A percentile compares a stretch with the other conserved stretches of the same genome.
These are phyloP conservation scores for Pangasius mekongensis DNA, from an alignment of 2,797 vertebrate species.

Conservation along the genomic window DNA sequence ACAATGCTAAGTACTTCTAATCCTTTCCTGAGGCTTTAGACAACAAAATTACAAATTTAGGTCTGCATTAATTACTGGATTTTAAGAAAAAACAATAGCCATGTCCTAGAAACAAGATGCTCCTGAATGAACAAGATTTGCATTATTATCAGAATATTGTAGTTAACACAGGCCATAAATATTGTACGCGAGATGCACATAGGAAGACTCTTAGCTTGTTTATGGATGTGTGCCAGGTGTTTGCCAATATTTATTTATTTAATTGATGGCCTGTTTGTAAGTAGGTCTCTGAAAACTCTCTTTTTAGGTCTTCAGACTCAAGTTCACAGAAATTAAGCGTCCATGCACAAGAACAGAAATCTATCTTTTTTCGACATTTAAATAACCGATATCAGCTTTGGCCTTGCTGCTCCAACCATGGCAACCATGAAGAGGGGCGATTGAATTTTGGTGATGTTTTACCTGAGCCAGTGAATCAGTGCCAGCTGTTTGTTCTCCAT, in stretches of 20 bases:
- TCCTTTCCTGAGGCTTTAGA: constrained; percentile 73
- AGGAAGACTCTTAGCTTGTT: background rate
- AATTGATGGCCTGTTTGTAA: background rate
- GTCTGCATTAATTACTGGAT: constrained; percentile 76
- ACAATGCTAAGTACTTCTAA: constrained; percentile 77
- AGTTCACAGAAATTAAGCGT: too few species aligned
- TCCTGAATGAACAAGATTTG: constrained; percentile 68
- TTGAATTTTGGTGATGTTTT: background rate
- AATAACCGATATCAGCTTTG: background rate
- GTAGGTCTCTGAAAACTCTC: background rate
- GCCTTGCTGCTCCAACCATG: background rate
- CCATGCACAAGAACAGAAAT: background rate
- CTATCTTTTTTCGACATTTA: background rate
- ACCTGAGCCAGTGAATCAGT: background rate
- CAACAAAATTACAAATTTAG: constrained; percentile 77
- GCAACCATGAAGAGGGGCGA: background rate
- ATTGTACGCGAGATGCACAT: background rate
- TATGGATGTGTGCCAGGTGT: background rate
- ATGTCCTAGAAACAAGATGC: constrained; percentile 68
- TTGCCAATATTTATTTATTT: background rate
- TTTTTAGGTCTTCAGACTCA: background rate
- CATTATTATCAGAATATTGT: constrained; percentile 66
- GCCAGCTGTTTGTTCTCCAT: background rate
- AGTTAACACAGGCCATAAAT: background rate
- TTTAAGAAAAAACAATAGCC: constrained; percentile 76